phyloP scores from a whole-genome alignment of 2,888 invertebrate species.

The Sabatieria punctata region DNA sequence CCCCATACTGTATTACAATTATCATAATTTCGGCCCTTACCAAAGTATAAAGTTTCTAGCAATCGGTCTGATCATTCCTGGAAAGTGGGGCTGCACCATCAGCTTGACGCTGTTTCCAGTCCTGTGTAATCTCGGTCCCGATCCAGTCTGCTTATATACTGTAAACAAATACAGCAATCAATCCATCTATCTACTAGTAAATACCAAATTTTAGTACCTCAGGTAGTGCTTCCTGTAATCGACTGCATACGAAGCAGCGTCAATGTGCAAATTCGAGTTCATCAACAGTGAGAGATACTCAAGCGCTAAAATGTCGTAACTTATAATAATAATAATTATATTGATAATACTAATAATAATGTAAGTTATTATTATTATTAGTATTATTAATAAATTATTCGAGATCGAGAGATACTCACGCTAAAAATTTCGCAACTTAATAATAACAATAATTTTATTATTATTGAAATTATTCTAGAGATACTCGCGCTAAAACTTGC shows the following conservation, averaged over 20 bases:
- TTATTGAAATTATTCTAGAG: conserved; percentile 55
- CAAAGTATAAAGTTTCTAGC: conserved; percentile 42
- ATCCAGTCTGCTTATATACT: conserved; percentile 84
- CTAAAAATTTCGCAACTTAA: conserved; percentile 16
- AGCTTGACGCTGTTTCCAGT: conserved; percentile 75
- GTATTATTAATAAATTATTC: conserved; percentile 30
- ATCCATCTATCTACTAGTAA: too few relatives aligned
- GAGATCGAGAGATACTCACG: conserved; percentile 28
- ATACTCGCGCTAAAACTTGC: too few relatives aligned
- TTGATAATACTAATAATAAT: too few relatives aligned
- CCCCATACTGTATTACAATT: neutral
- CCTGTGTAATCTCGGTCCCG: conserved; percentile 60
- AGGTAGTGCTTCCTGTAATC: too few relatives aligned
- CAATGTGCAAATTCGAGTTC: conserved; percentile 34
- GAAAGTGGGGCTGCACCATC: conserved; percentile 72
- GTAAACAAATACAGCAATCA: conserved; percentile 23
- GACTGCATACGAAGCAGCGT: conserved; percentile 53
- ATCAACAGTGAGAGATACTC: conserved; percentile 34
- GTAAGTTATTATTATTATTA: too few relatives aligned
- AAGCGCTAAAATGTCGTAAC: conserved; percentile 20
- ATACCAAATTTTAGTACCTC: too few relatives aligned
- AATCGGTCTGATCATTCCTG: conserved; percentile 64
- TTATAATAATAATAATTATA: conserved; percentile 11
- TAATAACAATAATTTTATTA: conserved; percentile 4
- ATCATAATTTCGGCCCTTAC: conserved; percentile 48